Evolutionary conservation across 2,888 invertebrate species (phyloP), one percentile per base, ranked within the genome.

Genomic region (Pristionchus arcanus): DNA sequence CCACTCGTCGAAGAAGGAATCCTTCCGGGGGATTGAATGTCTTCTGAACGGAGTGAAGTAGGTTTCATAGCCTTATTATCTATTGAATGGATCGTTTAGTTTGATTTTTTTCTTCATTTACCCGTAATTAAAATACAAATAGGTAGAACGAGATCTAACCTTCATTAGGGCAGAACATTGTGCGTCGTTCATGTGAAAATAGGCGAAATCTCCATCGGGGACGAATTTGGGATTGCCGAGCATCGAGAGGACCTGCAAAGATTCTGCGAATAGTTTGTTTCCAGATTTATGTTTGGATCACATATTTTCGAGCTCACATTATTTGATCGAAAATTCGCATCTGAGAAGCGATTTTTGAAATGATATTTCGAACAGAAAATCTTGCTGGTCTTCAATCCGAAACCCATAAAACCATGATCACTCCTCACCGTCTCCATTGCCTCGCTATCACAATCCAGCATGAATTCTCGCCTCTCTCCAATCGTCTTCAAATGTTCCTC

Each of bases 201-300:
- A 85, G 59, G 85, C 85, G 85, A 55, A 85, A 21, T 85, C 34
- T 9, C 85, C 85, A 11, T 85, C 85, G 15, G 85, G 85, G 34
- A 85, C 63, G 85, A 59, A 59, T 59, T 37, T 31, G 19, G 85
- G 85, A 31, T 85, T 85, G 31, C 85, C 85, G 28, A 85, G 63
- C 85, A 63, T 37, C 13, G 34, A 34, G 21, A 85, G 59, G 9
- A 85, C 21, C 85, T 85, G 85, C 13, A n/a, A 74, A 63, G 25
- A 25, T 63, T 19, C 55, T 49, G 42, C 5, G 42, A 49, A 3
- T 49, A 3, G 42, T 49, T 49, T 9, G 9, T 42, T 42, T 9
- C n/a, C n/a, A n/a, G n/a, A 42, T 42, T 9, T 42, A 42, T 3
- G 42, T 42, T 9, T 42, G 5, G 5, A 9, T 42, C 42, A 9